These are phyloP conservation scores for Andricus grossulariae DNA, from an alignment of 1,140 invertebrate genomes.

Conservation along the genomic window DNA sequence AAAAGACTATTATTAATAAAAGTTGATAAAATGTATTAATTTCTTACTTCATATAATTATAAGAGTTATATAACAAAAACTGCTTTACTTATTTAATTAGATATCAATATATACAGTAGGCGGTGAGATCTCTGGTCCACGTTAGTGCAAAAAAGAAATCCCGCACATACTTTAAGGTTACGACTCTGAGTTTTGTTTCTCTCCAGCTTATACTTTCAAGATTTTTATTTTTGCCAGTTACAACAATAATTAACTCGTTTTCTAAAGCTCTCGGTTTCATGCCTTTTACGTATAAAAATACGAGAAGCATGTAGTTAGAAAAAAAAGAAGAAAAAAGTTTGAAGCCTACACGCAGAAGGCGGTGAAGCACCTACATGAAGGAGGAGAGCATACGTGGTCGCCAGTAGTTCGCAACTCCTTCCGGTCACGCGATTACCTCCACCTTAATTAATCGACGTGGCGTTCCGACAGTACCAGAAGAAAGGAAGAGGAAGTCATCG, in stretches of 20 bases:
- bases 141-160: too few relatives aligned
- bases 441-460: conserved; percentile 28
- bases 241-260: conserved; percentile 2
- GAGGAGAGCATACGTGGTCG: conserved; percentile 26
- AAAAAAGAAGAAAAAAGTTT: conserved; percentile 8
- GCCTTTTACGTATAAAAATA: not conserved
- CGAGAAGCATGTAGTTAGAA: not conserved
- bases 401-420: conserved; percentile 28
- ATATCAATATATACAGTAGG: too few relatives aligned
- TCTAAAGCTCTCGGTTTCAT: not conserved
- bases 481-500: conserved; percentile 27
- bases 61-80: too few relatives aligned
- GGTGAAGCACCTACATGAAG: conserved; percentile 24
- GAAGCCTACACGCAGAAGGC: conserved; percentile 28
- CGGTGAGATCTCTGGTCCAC: too few relatives aligned
- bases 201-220: not conserved
- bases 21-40: too few relatives aligned
- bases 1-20: too few relatives aligned
- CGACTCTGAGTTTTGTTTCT: not conserved
- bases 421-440: conserved; percentile 26
- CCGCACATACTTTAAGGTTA: too few relatives aligned
- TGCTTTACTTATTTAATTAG: too few relatives aligned
- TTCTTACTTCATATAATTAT: too few relatives aligned
- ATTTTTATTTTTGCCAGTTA: not conserved
- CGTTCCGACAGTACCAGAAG: conserved; percentile 23